A percentile compares a stretch with the other conserved stretches of the same genome.
phyloP scores from a whole-genome alignment of 1,140 invertebrate genomes.

The Listronotus oregonensis region DNA sequence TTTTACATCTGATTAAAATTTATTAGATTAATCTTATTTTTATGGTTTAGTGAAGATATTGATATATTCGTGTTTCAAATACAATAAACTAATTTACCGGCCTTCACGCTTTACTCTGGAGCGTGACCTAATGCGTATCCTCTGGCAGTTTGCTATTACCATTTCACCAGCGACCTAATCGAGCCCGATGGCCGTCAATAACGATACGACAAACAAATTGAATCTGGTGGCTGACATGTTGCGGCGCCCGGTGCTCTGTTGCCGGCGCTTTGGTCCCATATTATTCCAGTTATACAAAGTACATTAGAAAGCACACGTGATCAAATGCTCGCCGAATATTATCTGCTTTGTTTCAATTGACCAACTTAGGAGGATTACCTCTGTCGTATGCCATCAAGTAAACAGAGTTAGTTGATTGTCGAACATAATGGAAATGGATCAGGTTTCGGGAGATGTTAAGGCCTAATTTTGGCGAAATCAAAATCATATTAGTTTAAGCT shows the following conservation, averaged over 20 bases:
- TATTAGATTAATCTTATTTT: no score
- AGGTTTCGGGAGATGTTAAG: conserved; percentile 12
- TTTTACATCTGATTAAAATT: no score
- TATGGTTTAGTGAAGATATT: no score
- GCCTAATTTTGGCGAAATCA: no score
- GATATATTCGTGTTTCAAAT: no score
- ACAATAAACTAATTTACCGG: no score
- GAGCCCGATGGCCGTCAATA: conserved; percentile 23
- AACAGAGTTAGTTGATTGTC: conserved; percentile 16
- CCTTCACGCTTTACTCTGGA: no score
- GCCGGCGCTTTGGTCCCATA: background rate
- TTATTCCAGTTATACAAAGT: conserved; percentile 33
- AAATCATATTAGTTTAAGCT: no score
- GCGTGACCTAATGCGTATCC: no score
- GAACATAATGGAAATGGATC: conserved; percentile 22
- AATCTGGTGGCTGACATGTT: conserved; percentile 24
- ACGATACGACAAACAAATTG: conserved; percentile 37
- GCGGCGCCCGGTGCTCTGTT: conserved; percentile 15
- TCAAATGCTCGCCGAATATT: conserved; percentile 11
- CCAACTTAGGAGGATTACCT: conserved; percentile 27
- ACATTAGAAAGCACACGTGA: conserved; percentile 36
- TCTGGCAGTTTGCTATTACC: no score
- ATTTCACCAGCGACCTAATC: no score
- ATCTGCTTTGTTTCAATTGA: conserved; percentile 23
- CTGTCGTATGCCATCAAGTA: conserved; percentile 17